A percentile compares a stretch with the other conserved stretches of the same genome.
These are phyloP conservation scores for Myotis brandtii DNA, from an alignment of 2,113 vertebrate genomes.

Conservation along the genomic window DNA sequence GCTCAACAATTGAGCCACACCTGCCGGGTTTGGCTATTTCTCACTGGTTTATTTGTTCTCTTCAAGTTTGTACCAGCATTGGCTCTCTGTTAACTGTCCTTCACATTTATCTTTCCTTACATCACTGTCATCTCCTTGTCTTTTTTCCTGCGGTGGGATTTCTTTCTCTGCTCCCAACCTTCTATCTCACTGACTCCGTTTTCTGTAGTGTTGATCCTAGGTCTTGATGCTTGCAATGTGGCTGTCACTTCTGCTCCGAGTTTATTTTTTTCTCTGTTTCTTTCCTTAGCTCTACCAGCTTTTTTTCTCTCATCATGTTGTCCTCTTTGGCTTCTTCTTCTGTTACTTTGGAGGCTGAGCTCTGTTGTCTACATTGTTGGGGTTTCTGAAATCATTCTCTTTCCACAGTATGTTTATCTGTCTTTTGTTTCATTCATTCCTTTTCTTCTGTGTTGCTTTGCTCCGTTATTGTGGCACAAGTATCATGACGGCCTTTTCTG, in stretches of 20 bases:
- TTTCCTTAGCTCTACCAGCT: neutral
- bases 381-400: constrained; percentile 35
- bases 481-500: neutral
- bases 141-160: neutral
- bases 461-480: neutral
- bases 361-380: neutral
- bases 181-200: neutral
- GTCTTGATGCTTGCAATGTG: neutral
- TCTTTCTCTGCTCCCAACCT: neutral
- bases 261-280: neutral
- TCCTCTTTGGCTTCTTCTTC: constrained; percentile 15
- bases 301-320: neutral
- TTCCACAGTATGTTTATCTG: neutral
- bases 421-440: constrained; percentile 38
- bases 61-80: neutral
- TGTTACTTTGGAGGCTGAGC: constrained; percentile 1
- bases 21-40: neutral
- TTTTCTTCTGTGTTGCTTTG: neutral
- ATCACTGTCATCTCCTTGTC: neutral
- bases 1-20: too few species aligned
- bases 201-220: neutral
- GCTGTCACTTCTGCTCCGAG: neutral
- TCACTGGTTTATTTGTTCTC: neutral
- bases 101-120: neutral
- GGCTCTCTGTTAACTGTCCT: neutral